Conservation (phyloP, 2,888 invertebrate genomes). For the Halictus quadricinctus region DNA sequence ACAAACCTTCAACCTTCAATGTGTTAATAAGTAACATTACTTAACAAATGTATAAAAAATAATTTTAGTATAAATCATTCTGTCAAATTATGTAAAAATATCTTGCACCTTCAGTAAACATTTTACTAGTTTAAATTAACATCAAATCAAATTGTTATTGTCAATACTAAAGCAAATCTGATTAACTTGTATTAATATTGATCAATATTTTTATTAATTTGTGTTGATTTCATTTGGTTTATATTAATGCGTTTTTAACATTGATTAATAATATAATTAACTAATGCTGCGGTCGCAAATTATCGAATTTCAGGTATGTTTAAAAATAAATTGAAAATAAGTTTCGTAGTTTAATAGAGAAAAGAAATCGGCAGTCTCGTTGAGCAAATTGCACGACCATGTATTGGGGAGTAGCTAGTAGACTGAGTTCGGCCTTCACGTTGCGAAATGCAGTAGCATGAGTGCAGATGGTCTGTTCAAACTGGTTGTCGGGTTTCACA, state of each 20-base stretch:
- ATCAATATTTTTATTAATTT: not conserved
- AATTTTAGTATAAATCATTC: no score
- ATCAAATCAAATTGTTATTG: not conserved
- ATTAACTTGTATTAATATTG: not conserved
- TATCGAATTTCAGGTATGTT: not conserved
- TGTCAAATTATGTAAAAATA: no score
- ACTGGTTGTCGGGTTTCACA: conserved; percentile 37
- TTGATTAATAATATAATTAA: not conserved
- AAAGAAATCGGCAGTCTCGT: conserved; percentile 64
- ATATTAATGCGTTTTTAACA: not conserved
- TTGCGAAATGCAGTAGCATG: conserved; percentile 71
- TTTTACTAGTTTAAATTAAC: not conserved
- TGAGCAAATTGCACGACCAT: conserved; percentile 72
- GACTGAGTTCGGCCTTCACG: conserved; percentile 80
- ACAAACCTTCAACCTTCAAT: not conserved
- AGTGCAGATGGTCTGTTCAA: conserved; percentile 28
- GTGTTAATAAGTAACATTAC: not conserved
- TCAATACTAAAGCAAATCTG: not conserved
- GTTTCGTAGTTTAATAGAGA: not conserved
- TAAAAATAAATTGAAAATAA: not conserved
- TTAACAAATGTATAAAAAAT: not conserved
- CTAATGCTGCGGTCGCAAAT: not conserved
- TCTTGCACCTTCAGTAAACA: no score
- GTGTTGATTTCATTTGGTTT: not conserved
- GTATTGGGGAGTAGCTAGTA: conserved; percentile 79